Conservation (phyloP, 2,113 vertebrate species). For the Neopipo cinnamomea region DNA sequence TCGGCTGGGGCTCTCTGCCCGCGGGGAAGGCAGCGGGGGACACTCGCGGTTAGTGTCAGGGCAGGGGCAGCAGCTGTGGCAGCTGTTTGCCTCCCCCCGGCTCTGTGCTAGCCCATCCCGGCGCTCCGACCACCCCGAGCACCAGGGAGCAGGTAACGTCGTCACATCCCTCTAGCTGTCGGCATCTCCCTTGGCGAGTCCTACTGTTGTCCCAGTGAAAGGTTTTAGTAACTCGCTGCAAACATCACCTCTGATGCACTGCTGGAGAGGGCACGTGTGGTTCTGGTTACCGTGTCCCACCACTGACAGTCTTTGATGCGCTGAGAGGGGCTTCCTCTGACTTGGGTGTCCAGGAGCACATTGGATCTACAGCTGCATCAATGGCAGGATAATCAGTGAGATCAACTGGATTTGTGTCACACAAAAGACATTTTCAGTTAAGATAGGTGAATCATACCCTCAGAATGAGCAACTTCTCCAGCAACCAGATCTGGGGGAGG, state of each 20-base stretch:
- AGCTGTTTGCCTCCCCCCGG: neutral
- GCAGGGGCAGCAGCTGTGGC: neutral
- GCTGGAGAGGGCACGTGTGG: neutral
- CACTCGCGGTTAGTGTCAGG: neutral
- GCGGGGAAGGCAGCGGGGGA: neutral
- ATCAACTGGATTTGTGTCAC: neutral
- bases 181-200: neutral
- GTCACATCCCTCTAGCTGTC: neutral
- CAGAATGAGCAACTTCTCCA: neutral
- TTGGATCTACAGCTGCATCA: neutral
- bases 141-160: neutral
- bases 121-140: accelerated
- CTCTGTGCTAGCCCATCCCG: neutral
- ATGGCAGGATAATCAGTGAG: neutral
- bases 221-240: neutral
- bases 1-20: neutral
- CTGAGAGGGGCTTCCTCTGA: neutral
- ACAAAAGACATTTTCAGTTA: neutral
- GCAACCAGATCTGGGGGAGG: neutral
- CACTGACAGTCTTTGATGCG: neutral
- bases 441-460: neutral
- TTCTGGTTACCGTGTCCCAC: neutral
- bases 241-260: neutral
- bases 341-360: neutral
- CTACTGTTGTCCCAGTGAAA: neutral